Evolutionary conservation across 1,140 invertebrate species (phyloP).

Genomic region (Drosophila lacertosa): DNA sequence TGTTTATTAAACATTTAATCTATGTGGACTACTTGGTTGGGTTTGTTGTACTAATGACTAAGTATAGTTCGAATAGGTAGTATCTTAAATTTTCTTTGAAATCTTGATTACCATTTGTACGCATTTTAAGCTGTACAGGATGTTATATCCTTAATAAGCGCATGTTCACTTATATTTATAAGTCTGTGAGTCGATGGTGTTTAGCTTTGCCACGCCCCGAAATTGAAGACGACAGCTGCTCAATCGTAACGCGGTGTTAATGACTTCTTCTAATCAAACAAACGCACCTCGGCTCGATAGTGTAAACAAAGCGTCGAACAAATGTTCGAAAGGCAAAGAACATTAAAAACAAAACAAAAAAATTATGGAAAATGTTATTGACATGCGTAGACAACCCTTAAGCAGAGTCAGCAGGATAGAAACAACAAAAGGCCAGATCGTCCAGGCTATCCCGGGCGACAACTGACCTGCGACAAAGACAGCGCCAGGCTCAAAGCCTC

Average conservation of each 20-base stretch:
- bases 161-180: background rate
- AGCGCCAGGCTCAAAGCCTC: constrained; percentile 16
- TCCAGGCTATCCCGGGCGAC: constrained; percentile 41
- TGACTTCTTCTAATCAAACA: constrained; percentile 76
- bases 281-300: constrained; percentile 36
- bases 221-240: constrained; percentile 43
- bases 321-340: constrained; percentile 59
- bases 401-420: constrained; percentile 40
- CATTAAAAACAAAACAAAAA: background rate
- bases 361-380: constrained; percentile 48
- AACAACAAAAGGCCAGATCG: constrained; percentile 40
- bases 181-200: background rate
- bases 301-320: constrained; percentile 52
- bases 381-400: constrained; percentile 51
- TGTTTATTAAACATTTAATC: background rate
- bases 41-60: background rate
- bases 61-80: background rate
- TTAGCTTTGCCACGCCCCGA: constrained; percentile 9
- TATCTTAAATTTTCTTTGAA: too few relatives aligned
- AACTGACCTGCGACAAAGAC: constrained; percentile 79
- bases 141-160: too few relatives aligned
- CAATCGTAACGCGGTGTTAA: constrained; percentile 37
- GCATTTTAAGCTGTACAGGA: too few relatives aligned
- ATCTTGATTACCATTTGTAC: too few relatives aligned
- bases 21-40: background rate